Conservation (phyloP, 2,797 vertebrate genomes). For the Melanotaenia maccullochi region DNA sequence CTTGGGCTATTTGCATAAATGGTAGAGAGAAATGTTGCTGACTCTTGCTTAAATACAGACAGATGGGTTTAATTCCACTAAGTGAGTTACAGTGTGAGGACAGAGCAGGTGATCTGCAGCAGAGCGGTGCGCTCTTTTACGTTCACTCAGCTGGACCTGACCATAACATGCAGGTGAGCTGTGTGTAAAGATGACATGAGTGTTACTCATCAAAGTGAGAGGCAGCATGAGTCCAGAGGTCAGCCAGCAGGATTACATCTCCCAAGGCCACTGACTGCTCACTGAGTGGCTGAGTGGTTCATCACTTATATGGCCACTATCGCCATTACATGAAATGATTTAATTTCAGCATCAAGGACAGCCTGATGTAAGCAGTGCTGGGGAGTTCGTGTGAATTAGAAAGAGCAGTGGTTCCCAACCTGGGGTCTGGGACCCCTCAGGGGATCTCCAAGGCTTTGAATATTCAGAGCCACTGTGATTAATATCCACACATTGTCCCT, state of each 20-base stretch:
- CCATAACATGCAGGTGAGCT: slow-evolving; percentile 14
- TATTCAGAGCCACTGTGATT: too few relatives aligned
- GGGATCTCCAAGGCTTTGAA: too few relatives aligned
- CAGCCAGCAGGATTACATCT: slow-evolving; percentile 49
- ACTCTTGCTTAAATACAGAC: slow-evolving; percentile 62
- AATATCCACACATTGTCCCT: too few relatives aligned
- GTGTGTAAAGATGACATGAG: slow-evolving; percentile 31
- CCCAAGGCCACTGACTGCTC: slow-evolving; percentile 55
- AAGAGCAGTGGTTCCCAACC: neutral
- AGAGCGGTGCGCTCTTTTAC: slow-evolving; percentile 9
- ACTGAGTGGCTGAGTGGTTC: slow-evolving; percentile 47
- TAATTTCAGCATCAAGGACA: slow-evolving; percentile 50
- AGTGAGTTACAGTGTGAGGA: slow-evolving; percentile 49
- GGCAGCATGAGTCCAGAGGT: slow-evolving; percentile 42
- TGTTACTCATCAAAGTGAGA: slow-evolving; percentile 47
- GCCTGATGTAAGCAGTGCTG: slow-evolving; percentile 27
- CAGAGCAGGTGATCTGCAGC: slow-evolving; percentile 42
- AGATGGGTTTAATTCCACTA: slow-evolving; percentile 73
- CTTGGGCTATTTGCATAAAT: slow-evolving; percentile 60
- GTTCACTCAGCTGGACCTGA: neutral
- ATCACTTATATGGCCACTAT: slow-evolving; percentile 49
- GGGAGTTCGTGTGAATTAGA: slow-evolving; percentile 5
- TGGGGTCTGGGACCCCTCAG: too few relatives aligned
- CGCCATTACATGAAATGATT: slow-evolving; percentile 53
- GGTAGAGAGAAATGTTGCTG: slow-evolving; percentile 60